These are phyloP conservation scores for Rostrhamus sociabilis DNA, from an alignment of 2,797 vertebrate species.

Conservation along the genomic window DNA sequence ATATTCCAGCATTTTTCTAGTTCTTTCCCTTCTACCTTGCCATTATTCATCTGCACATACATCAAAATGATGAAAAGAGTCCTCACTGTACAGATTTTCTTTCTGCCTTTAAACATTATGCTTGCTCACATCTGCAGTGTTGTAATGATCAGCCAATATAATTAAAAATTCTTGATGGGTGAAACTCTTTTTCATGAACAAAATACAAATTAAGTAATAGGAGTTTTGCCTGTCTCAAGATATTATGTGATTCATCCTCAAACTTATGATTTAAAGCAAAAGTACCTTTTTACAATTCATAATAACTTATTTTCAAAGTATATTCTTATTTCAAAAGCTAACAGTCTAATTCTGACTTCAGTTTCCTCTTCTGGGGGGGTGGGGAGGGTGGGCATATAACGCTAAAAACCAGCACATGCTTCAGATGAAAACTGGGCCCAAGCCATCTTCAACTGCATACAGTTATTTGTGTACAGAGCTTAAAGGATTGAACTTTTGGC, in stretches of 20 bases:
- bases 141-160: background rate
- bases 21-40: background rate
- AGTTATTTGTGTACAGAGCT: background rate
- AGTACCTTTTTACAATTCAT: background rate
- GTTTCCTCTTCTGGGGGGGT: background rate
- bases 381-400: background rate
- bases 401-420: background rate
- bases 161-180: constrained; percentile 13
- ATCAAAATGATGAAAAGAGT: background rate
- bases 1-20: background rate
- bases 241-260: background rate
- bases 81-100: background rate
- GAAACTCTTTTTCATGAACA: constrained; percentile 17
- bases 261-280: background rate
- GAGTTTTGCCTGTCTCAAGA: background rate
- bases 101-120: background rate
- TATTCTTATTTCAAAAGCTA: background rate
- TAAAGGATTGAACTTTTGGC: background rate
- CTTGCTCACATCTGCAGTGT: background rate
- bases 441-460: background rate
- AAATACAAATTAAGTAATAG: constrained; percentile 3
- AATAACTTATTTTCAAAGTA: background rate
- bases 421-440: background rate
- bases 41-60: background rate
- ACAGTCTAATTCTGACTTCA: background rate